A percentile compares a stretch with the other conserved stretches of the same genome.
Conservation (phyloP, 2,797 vertebrate genomes). For the Tokudaia tokunoshimensis region DNA sequence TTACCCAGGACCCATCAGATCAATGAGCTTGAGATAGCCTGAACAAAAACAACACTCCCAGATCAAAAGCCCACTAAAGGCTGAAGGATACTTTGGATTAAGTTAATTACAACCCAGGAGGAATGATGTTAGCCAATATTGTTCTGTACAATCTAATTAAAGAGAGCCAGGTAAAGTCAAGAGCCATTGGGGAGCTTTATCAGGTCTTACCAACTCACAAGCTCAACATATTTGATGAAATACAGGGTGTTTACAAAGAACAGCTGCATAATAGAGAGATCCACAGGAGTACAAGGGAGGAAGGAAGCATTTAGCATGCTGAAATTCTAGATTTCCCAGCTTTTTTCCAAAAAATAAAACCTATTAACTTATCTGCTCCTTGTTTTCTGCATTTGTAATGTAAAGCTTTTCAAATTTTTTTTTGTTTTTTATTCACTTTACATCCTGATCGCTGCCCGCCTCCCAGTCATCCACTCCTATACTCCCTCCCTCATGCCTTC, state of each 20-base stretch:
- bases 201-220: background rate
- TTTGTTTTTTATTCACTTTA: background rate
- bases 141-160: slow-evolving; percentile 27
- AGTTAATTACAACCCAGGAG: slow-evolving; percentile 61
- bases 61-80: slow-evolving; percentile 54
- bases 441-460: background rate
- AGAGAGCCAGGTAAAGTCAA: slow-evolving; percentile 22
- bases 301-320: background rate
- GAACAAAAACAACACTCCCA: slow-evolving; percentile 13
- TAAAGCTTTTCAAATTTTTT: background rate
- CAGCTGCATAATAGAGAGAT: background rate
- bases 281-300: background rate
- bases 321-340: background rate
- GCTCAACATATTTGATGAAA: slow-evolving; percentile 15
- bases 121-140: background rate
- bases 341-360: background rate
- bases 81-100: slow-evolving; percentile 55
- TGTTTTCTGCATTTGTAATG: background rate
- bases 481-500: background rate
- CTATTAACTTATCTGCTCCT: background rate
- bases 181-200: background rate
- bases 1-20: background rate
- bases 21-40: slow-evolving; percentile 26
- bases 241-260: background rate
- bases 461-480: background rate